A percentile compares a stretch with the other conserved stretches of the same genome.
Conservation (phyloP, 2,113 vertebrate species). For the Mirza zaza region DNA sequence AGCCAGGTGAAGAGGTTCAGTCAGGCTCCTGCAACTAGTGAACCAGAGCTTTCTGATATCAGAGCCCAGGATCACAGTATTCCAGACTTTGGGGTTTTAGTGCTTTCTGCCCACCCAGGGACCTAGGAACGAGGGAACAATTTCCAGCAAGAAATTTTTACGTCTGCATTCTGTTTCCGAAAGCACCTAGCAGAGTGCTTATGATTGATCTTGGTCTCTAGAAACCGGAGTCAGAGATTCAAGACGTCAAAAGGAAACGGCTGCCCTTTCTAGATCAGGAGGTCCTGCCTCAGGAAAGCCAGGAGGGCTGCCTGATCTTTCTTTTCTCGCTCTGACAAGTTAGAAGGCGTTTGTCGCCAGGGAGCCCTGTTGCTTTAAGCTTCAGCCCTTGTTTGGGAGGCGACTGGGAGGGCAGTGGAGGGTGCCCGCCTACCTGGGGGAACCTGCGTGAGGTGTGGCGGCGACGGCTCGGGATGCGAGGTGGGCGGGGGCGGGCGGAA, state of each 20-base stretch:
- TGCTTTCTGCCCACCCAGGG: neutral
- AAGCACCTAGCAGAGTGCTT: neutral
- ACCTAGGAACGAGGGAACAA: neutral
- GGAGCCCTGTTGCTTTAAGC: constrained; percentile 52
- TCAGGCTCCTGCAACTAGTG: neutral
- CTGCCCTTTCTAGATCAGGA: neutral
- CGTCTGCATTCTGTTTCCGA: neutral
- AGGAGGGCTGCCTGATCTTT: neutral
- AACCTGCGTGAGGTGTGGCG: constrained; percentile 69
- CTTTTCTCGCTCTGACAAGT: neutral
- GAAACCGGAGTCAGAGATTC: neutral
- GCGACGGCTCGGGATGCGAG: neutral
- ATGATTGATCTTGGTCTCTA: neutral
- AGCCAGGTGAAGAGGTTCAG: neutral
- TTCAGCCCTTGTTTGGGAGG: neutral
- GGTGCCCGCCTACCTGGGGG: constrained; percentile 55
- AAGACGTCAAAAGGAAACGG: neutral
- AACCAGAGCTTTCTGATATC: neutral
- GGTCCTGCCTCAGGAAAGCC: neutral
- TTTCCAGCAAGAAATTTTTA: neutral
- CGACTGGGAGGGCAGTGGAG: neutral
- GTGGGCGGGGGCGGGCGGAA: constrained; percentile 57
- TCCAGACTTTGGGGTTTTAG: neutral
- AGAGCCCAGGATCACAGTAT: neutral
- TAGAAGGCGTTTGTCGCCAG: neutral